phyloP scores from a whole-genome alignment of 2,113 vertebrate genomes.

The Pipra filicauda region DNA sequence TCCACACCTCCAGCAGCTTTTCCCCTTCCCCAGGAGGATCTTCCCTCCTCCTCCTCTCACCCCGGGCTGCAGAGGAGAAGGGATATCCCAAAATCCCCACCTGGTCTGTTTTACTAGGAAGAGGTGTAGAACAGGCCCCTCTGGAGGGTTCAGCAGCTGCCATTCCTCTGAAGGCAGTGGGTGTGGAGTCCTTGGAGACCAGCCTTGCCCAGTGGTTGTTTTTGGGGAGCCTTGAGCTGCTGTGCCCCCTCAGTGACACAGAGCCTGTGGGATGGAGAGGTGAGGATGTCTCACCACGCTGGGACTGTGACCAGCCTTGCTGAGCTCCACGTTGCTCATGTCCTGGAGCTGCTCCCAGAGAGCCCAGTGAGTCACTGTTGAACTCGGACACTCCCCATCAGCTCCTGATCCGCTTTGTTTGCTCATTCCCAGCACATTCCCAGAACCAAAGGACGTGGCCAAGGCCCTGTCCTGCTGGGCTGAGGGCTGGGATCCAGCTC shows the following conservation, averaged over 20 bases:
- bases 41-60: neutral
- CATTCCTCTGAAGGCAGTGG: neutral
- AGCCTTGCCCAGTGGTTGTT: fast-evolving
- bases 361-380: neutral
- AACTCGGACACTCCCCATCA: neutral
- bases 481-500: neutral
- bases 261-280: neutral
- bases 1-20: neutral
- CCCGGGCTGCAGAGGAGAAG: neutral
- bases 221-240: neutral
- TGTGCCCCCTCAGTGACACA: neutral
- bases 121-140: neutral
- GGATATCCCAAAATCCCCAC: neutral
- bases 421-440: neutral
- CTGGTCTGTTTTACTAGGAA: neutral
- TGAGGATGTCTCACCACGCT: fast-evolving
- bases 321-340: neutral
- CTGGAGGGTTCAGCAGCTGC: neutral
- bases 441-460: neutral
- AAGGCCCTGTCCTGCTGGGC: neutral
- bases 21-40: neutral
- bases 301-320: neutral
- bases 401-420: neutral
- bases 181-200: neutral
- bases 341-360: neutral